phyloP scores from a whole-genome alignment of 2,113 vertebrate genomes.

The Pelusios castaneus region DNA sequence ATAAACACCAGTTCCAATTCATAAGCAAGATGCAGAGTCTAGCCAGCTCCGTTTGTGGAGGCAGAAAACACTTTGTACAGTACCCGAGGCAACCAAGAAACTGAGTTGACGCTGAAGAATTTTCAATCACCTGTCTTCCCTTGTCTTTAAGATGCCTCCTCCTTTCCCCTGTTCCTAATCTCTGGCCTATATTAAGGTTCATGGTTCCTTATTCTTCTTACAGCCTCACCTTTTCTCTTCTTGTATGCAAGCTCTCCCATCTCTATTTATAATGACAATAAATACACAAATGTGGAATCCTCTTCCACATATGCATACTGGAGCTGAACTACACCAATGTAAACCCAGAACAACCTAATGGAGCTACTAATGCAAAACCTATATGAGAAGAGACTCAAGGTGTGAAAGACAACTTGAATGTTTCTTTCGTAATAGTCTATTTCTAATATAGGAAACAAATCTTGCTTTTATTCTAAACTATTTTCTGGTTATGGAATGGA shows the following conservation, averaged over 20 bases:
- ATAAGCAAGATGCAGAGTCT: not conserved
- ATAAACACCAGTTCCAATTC: fast-evolving
- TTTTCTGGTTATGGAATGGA: not conserved
- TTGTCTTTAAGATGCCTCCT: not conserved
- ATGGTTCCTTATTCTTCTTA: not conserved
- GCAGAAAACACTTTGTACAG: fast-evolving
- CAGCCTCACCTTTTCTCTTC: not conserved
- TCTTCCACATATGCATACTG: not conserved
- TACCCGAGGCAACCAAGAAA: not conserved
- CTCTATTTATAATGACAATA: not conserved
- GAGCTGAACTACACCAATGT: not conserved
- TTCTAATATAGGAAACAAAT: not conserved
- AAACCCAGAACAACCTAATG: not conserved
- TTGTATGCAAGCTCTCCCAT: not conserved
- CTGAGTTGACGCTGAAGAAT: not conserved
- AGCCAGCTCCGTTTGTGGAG: not conserved
- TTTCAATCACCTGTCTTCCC: not conserved
- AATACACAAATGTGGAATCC: fast-evolving
- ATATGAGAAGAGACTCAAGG: not conserved
- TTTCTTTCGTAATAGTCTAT: not conserved
- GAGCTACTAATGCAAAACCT: not conserved
- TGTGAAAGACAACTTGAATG: not conserved
- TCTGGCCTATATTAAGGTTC: not conserved
- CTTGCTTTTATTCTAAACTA: not conserved
- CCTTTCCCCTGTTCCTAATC: not conserved